phyloP scores from a whole-genome alignment of 1,140 invertebrate genomes.

The Drosophila baimaii region DNA sequence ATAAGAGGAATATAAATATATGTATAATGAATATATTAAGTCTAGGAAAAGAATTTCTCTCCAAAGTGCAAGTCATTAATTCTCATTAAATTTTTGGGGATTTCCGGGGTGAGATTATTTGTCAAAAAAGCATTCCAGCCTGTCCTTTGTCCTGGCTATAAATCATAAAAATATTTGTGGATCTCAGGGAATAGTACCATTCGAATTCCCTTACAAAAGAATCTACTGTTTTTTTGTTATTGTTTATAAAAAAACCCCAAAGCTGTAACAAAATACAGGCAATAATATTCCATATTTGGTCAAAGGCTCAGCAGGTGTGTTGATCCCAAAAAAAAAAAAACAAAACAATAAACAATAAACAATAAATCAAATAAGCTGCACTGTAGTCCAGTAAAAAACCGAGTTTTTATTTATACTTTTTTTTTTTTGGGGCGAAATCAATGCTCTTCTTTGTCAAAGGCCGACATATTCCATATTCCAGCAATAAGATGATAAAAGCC shows the following conservation, averaged over 20 bases:
- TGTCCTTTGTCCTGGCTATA: neutral
- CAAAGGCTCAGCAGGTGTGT: slow-evolving; percentile 1
- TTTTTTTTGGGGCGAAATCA: neutral
- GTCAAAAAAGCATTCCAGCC: slow-evolving; percentile 24
- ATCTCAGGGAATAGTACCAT: too few relatives aligned
- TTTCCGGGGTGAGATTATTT: slow-evolving; percentile 51
- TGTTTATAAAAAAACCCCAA: neutral
- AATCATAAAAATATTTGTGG: neutral
- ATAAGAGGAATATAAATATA: neutral
- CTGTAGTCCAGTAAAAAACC: neutral
- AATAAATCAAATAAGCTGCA: neutral
- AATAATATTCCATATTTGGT: neutral
- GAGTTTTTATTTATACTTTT: neutral
- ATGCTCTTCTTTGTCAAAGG: slow-evolving; percentile 4
- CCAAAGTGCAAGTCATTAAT: slow-evolving; percentile 61
- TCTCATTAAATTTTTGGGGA: slow-evolving; percentile 48
- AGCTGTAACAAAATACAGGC: neutral
- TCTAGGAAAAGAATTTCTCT: slow-evolving; percentile 6
- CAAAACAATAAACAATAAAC: neutral
- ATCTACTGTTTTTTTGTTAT: too few relatives aligned
- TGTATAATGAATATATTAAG: neutral
- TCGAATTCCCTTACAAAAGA: too few relatives aligned
- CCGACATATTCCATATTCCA: too few relatives aligned
- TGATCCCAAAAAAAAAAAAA: neutral
- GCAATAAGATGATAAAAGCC: neutral